These are phyloP conservation scores for Saguinus midas DNA, from an alignment of 2,113 vertebrate genomes.

Conservation along the genomic window DNA sequence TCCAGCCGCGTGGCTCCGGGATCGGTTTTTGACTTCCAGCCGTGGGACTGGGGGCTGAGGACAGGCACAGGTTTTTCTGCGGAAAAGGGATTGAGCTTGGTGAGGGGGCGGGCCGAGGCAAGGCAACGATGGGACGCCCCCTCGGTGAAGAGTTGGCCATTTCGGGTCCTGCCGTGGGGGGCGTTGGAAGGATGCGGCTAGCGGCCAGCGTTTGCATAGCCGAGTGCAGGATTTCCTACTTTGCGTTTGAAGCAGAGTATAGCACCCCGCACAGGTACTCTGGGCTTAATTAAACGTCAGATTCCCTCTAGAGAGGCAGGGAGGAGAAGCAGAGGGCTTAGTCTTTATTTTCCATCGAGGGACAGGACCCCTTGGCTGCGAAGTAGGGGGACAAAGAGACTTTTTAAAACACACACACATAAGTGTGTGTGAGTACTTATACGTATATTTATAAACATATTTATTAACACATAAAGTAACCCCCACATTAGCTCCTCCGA, in stretches of 20 bases:
- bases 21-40: constrained; percentile 36
- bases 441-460: no score
- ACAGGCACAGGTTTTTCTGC: constrained; percentile 64
- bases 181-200: constrained; percentile 24
- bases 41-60: neutral
- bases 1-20: constrained; percentile 25
- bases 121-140: constrained; percentile 53
- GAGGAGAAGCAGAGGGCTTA: neutral
- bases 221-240: constrained; percentile 42
- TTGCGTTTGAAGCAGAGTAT: constrained; percentile 44
- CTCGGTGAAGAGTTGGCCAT: constrained; percentile 57
- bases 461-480: neutral
- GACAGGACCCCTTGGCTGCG: neutral
- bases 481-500: neutral
- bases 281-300: neutral
- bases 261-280: constrained; percentile 61
- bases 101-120: neutral
- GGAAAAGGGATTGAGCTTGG: constrained; percentile 4
- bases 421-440: neutral
- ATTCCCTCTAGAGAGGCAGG: neutral
- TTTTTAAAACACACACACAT: neutral
- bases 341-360: constrained; percentile 24
- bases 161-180: neutral
- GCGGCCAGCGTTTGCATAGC: neutral
- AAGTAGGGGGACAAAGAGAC: neutral